These are phyloP conservation scores for Zaprionus vittiger DNA, from an alignment of 1,140 invertebrate species.

Conservation along the genomic window DNA sequence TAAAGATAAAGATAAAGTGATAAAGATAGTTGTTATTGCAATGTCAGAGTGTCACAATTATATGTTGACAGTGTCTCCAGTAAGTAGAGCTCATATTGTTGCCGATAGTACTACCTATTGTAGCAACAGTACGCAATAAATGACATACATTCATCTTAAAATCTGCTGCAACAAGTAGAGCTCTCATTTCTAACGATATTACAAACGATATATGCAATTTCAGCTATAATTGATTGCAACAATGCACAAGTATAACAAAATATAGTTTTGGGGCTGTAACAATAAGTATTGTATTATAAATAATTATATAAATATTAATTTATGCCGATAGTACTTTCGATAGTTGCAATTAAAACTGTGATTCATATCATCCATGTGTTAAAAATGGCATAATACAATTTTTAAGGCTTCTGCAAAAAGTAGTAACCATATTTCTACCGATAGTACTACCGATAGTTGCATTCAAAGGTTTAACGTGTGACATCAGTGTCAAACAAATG, in stretches of 20 bases:
- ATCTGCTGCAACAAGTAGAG: background rate
- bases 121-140: background rate
- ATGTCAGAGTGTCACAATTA: too few relatives aligned
- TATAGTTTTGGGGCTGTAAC: background rate
- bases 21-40: background rate
- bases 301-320: too few relatives aligned
- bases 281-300: too few relatives aligned
- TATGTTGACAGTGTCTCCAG: background rate
- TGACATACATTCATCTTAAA: background rate
- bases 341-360: too few relatives aligned
- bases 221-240: background rate
- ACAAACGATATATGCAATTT: background rate
- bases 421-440: background rate
- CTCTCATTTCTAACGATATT: background rate
- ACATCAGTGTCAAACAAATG: background rate
- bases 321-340: too few relatives aligned
- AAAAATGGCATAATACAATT: background rate
- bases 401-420: too few relatives aligned
- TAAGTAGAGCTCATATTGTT: background rate
- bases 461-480: background rate
- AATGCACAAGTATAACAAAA: background rate
- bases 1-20: background rate
- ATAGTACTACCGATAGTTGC: constrained; percentile 1
- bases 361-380: too few relatives aligned
- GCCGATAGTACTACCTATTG: background rate